phyloP scores from a whole-genome alignment of 2,888 invertebrate species.

The Drosophila algonquin region DNA sequence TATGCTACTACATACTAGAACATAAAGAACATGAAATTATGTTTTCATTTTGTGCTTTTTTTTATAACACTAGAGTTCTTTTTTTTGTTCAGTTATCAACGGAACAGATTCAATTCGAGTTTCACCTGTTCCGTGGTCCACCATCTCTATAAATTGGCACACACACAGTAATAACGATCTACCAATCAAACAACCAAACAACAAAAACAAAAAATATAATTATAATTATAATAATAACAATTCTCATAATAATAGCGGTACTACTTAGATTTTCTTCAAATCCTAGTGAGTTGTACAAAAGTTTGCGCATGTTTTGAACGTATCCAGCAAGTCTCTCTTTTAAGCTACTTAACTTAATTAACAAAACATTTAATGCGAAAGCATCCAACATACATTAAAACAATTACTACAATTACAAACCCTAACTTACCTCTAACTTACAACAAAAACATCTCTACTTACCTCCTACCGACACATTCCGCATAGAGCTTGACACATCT shows the following conservation, averaged over 20 bases:
- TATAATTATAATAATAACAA: slow-evolving; percentile 16
- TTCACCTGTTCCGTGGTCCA: slow-evolving; percentile 50
- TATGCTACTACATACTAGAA: neutral
- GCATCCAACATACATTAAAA: slow-evolving; percentile 48
- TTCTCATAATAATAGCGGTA: slow-evolving; percentile 49
- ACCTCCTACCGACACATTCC: slow-evolving; percentile 37
- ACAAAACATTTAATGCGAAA: slow-evolving; percentile 39
- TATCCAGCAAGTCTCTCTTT: slow-evolving; percentile 52
- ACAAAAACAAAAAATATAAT: slow-evolving; percentile 19
- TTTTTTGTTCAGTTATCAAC: slow-evolving; percentile 1
- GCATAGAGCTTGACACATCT: slow-evolving; percentile 60
- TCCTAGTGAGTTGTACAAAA: slow-evolving; percentile 71
- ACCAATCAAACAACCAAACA: slow-evolving; percentile 18
- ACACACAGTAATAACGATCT: slow-evolving; percentile 27
- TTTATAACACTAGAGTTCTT: slow-evolving; percentile 6
- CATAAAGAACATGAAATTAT: neutral
- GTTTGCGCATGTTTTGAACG: slow-evolving; percentile 71
- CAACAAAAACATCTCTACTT: slow-evolving; percentile 8
- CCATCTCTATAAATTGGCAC: slow-evolving; percentile 59
- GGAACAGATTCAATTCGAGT: slow-evolving; percentile 28
- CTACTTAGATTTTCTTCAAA: slow-evolving; percentile 63
- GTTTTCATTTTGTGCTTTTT: neutral
- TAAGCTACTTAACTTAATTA: slow-evolving; percentile 33
- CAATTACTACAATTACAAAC: slow-evolving; percentile 17
- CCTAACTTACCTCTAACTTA: slow-evolving; percentile 6